Evolutionary conservation across 2,888 invertebrate genomes (phyloP), one percentile per base, ranked within the genome.

Genomic region (Caenorhabditis zanzibari): DNA sequence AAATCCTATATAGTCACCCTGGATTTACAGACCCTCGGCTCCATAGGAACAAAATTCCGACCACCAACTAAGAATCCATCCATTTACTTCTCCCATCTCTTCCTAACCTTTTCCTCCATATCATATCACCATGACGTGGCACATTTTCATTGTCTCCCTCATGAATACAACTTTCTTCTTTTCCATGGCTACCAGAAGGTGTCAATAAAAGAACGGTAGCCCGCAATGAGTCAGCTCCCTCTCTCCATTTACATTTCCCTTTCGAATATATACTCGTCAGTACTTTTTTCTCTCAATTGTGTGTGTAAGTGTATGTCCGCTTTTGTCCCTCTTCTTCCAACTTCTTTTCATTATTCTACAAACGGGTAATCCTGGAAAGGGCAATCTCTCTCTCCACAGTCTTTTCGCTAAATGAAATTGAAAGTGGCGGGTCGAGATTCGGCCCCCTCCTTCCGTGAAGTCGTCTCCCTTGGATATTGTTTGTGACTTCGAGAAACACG

Each of bases 401-500:
- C 61, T 35, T 38, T 52, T 52, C 54, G 69, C 52, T 12, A 38
- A 52, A 38, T 47, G 77, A 77, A 77, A 63, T 38, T 58, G 77
- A 77, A 77, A 77, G 77, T 77, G 69, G 54, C 69, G 68, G 61
- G 69, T 71, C 69, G 69, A 71, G 75, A 75, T 75, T 75, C 75
- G 75, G 52, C n/a, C 32, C 24, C n/a, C 16, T 63, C 63, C 56
- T 52, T 59, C 68, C 68, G 68, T 35, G 75, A 75, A 75, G 75
- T 64, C 49, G 63, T 32, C 32, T 32, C 32, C 28, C 24, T 10
- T 52, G 71, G 61, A 77, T 77, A 71, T 77, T 80, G 80, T 73
- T 73, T 73, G 80, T 73, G 73, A 72, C 80, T 73, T 80, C 73
- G 80, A 68, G 73, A 68, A 72, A 72, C 79, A 72, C 79, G 79